phyloP scores from a whole-genome alignment of 2,113 vertebrate genomes.

The Fukomys damarensis region DNA sequence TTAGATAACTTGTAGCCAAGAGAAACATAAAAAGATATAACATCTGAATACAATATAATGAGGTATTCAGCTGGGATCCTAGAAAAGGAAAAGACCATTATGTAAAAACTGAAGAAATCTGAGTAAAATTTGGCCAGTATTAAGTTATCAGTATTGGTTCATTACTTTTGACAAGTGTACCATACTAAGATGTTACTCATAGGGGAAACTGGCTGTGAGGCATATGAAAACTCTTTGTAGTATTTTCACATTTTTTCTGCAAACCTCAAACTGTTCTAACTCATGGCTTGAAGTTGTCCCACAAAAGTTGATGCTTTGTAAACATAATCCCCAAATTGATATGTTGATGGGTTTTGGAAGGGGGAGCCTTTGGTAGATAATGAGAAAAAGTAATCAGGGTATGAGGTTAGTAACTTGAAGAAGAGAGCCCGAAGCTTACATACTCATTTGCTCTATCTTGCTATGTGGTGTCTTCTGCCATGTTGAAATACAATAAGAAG shows the following conservation, averaged over 20 bases:
- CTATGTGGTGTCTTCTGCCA: background rate
- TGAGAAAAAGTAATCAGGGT: background rate
- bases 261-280: constrained; percentile 3
- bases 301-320: background rate
- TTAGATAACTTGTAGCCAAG: background rate
- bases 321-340: background rate
- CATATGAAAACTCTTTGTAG: background rate
- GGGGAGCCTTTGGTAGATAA: background rate
- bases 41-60: background rate
- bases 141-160: background rate
- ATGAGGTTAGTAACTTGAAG: background rate
- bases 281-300: background rate
- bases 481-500: background rate
- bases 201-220: background rate
- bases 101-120: constrained; percentile 8
- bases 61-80: background rate
- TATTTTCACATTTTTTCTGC: constrained; percentile 1
- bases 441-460: background rate
- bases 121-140: background rate
- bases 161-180: constrained; percentile 20
- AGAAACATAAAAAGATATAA: background rate
- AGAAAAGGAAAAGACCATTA: background rate
- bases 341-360: background rate
- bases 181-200: background rate
- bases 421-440: background rate